Evolutionary conservation across 2,797 vertebrate genomes (phyloP), one percentile per base, ranked within the genome.

Genomic region (Halcyon smyrnensis): DNA sequence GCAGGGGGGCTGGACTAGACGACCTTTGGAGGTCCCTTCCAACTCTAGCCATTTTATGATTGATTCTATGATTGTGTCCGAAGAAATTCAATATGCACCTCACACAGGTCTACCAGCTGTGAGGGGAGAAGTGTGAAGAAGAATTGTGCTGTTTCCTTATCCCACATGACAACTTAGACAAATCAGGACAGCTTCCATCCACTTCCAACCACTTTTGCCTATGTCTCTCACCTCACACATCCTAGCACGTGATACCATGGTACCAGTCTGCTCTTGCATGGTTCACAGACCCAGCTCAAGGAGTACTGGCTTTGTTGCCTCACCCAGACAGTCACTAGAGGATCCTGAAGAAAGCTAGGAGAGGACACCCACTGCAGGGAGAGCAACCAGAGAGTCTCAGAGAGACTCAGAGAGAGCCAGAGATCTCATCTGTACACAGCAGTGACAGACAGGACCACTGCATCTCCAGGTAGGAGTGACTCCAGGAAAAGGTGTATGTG

Each of bases 381-480:
- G 7, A 51, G 48, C 27, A 94, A 51, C 11, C 37, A 39, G 37
- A 39, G 11, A 12, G 37, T 39, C 37, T 39, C 11, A 39, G 37
- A 39, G 37, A 39, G 37, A 39, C 37, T 39, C 37, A 39, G 37
- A 39, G 37, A 39, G 37, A 39, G 37, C 37, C 37, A 60, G 30
- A 59, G 21, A 32, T 37, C 39, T 78, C 15, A 24, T 8, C 27
- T 48, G 14, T 57, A 59, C 3, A 2, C 34, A 56, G 36, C 4
- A 21, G 21, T 13, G 67, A 37, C 56, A 79, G 56, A 48, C 15
- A 43, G 37, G 28, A 73, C 17, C 11, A 37, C 7, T 36, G 6
- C 0, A 0, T 32, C 56, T 74, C 64, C 45, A 68, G n/a, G 34
- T 8, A 53, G 25, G 25, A 94, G 16, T 1, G 15, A 48, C 15